Evolutionary conservation across 2,797 vertebrate genomes (phyloP).

Genomic region (Clarias platycephalus): DNA sequence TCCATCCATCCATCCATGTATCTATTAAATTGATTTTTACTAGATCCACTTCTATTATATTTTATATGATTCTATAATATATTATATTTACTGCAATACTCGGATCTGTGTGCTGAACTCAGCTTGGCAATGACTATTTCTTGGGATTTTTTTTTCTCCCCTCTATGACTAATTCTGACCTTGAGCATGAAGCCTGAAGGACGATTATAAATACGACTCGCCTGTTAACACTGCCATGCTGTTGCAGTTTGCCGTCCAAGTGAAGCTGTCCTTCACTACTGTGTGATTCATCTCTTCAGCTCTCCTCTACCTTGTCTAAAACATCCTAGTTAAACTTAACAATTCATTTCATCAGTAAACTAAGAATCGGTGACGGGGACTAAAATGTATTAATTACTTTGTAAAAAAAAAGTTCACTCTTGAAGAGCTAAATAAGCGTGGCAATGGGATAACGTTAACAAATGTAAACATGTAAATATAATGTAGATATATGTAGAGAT

Average conservation of each 20-base stretch:
- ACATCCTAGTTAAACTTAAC: neutral
- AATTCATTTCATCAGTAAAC: neutral
- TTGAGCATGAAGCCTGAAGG: constrained; percentile 34
- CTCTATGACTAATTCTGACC: constrained; percentile 40
- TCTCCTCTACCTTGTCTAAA: neutral
- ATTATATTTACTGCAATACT: constrained; percentile 61
- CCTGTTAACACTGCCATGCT: constrained; percentile 22
- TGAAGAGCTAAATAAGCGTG: neutral
- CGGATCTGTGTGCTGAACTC: constrained; percentile 60
- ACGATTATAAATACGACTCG: constrained; percentile 24
- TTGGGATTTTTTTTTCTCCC: constrained; percentile 11
- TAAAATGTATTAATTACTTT: neutral
- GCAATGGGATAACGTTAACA: too few species aligned
- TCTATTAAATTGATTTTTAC: too few species aligned
- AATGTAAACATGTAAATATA: too few species aligned
- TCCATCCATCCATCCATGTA: neutral
- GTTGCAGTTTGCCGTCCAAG: constrained; percentile 19
- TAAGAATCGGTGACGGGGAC: neutral
- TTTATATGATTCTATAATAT: neutral
- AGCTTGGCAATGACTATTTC: neutral
- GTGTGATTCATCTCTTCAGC: constrained; percentile 10
- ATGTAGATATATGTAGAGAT: too few species aligned
- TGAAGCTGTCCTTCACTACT: constrained; percentile 29
- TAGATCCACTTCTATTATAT: neutral
- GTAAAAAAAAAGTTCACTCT: neutral